Conservation (phyloP, 2,888 invertebrate species). For the Nezara viridula region DNA sequence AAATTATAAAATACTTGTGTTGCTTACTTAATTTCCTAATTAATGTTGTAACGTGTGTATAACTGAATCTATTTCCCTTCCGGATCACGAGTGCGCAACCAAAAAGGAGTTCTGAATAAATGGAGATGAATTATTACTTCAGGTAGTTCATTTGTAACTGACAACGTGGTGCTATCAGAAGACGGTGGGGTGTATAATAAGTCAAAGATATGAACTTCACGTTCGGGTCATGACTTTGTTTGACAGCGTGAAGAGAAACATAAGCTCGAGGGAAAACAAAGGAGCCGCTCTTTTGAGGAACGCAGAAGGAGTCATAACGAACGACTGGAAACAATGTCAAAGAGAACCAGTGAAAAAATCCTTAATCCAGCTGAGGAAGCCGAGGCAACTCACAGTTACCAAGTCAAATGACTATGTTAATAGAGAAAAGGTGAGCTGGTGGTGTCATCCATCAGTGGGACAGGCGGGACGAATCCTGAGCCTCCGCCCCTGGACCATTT, state of each 20-base stretch:
- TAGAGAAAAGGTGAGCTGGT: conserved; percentile 7
- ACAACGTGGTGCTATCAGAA: background rate
- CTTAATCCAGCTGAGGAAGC: background rate
- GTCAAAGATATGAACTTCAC: conserved; percentile 19
- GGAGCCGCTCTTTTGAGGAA: background rate
- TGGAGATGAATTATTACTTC: conserved; percentile 10
- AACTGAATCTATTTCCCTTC: background rate
- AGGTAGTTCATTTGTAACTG: conserved; percentile 12
- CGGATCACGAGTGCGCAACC: background rate
- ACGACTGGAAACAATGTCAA: conserved; percentile 18
- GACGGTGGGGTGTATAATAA: background rate
- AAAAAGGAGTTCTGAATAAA: background rate
- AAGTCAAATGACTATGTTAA: conserved; percentile 41
- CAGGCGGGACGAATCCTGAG: conserved; percentile 23
- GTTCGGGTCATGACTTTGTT: conserved; percentile 13
- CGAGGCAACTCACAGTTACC: conserved; percentile 14
- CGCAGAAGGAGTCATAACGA: background rate
- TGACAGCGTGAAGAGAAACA: conserved; percentile 37
- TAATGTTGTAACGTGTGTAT: too few species aligned
- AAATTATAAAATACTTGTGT: too few species aligned
- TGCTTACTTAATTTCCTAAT: too few species aligned
- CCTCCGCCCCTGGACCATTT: conserved; percentile 13
- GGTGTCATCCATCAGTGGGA: conserved; percentile 25
- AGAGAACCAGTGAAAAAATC: background rate
- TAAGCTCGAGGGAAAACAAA: conserved; percentile 12